Base-by-base conservation (phyloP, 2,888 invertebrate species). In the Volucella inflata region DNA sequence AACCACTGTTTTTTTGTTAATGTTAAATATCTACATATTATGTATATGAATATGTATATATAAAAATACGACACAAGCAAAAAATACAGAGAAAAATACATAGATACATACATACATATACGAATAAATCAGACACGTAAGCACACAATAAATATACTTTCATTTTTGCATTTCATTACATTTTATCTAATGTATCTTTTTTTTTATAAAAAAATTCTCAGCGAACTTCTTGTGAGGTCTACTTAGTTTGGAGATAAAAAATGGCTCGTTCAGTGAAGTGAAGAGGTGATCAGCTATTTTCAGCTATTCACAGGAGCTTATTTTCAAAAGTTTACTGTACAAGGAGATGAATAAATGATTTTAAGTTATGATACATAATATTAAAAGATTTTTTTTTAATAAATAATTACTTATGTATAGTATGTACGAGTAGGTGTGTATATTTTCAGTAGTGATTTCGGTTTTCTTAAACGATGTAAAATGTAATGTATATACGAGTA, bases 311-410 rank as follows among this genome's bases (percentile, higher is more conserved):
- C 67, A 77, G 67, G 71, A 79, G 59, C 65, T 84, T 84, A 65
- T 65, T 75, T 74, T 60, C 17, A 68, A 80, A 76, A 68, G 76
- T 81, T 81, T 67, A 76, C 81, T 85, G 77, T 81, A 77, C 76
- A 85, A 76, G 76, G 76, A 85, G 72, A 85, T 81, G 85, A 77
- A 85, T 77, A 85, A 85, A 85, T 72, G 72, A 68, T 77, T 71
- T 80, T 70, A 57, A 76, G 50, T 80, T 62, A 80, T 72, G 80
- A 62, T 30, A 30, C 30, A 30, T 30, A 30, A 42, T 76, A 76
- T 53, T 30, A 70, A 78, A 72, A 59, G n/a, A 38, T 59, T 55
- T 48, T 42, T 62, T 14, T 70, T 36, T 60, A 50, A 50, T 64
- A 60, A 60, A 55, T 30, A 67, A 21, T 59, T 59, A 67, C 17